Evolutionary conservation across 2,888 invertebrate species (phyloP).

Genomic region (Kryphioiulus occultus): DNA sequence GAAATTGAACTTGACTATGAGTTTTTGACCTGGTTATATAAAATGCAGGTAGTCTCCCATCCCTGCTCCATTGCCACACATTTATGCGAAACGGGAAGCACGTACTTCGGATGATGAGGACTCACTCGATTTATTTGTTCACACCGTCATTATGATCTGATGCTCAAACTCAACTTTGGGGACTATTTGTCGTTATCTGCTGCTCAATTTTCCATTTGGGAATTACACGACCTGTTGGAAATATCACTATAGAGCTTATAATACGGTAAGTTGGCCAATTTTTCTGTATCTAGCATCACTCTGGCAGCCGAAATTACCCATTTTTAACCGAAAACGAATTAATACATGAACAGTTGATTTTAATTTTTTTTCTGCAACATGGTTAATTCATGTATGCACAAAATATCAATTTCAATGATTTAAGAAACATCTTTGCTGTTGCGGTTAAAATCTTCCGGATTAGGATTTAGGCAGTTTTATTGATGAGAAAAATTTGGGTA

Average conservation of each 20-base stretch:
- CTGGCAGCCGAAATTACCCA: not conserved
- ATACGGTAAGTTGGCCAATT: not conserved
- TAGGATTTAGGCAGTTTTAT: not conserved
- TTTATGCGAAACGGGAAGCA: not conserved
- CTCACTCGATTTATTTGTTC: slow-evolving; percentile 6
- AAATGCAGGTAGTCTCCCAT: slow-evolving; percentile 27
- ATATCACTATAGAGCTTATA: not conserved
- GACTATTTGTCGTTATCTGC: not conserved
- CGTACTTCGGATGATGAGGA: slow-evolving; percentile 7
- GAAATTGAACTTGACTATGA: slow-evolving; percentile 43
- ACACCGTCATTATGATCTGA: slow-evolving; percentile 12
- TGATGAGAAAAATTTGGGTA: too few species aligned
- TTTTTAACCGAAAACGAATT: not conserved
- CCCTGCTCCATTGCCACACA: slow-evolving; percentile 39
- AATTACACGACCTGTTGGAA: not conserved
- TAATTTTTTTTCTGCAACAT: too few species aligned
- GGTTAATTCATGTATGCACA: too few species aligned
- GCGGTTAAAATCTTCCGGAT: not conserved
- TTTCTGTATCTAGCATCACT: not conserved
- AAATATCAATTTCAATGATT: not conserved
- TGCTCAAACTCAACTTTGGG: not conserved
- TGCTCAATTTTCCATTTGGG: not conserved
- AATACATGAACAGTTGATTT: too few species aligned
- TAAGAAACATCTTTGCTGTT: not conserved
- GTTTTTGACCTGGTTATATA: slow-evolving; percentile 49